phyloP scores from a whole-genome alignment of 2,797 vertebrate species.

The Cichlasoma orientale region DNA sequence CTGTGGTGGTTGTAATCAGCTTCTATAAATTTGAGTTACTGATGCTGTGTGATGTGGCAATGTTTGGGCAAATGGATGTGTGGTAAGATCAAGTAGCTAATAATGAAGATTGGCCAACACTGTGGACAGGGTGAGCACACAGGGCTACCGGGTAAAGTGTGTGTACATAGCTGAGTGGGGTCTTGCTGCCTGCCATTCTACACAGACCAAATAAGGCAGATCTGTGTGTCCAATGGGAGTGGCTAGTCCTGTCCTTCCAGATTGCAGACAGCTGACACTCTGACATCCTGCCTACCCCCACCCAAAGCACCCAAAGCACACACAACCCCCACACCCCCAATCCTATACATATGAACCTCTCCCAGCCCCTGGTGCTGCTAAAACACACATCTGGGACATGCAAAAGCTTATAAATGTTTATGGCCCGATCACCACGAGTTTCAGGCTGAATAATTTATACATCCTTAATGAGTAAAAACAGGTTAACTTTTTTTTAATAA shows the following conservation, averaged over 20 bases:
- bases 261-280: conserved; percentile 65
- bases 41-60: not conserved
- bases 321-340: conserved; percentile 4
- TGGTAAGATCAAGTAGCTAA: not conserved
- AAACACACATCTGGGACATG: conserved; percentile 36
- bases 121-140: conserved; percentile 18
- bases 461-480: conserved; percentile 17
- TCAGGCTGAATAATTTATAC: conserved; percentile 6
- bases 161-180: conserved; percentile 33
- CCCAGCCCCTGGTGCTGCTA: conserved; percentile 15
- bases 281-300: conserved; percentile 60
- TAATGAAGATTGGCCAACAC: not conserved
- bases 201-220: conserved; percentile 65
- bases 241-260: conserved; percentile 43
- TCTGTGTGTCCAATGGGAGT: conserved; percentile 56
- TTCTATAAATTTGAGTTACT: not conserved
- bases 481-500: conserved; percentile 25
- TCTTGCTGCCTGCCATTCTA: conserved; percentile 49
- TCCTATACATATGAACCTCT: conserved; percentile 17
- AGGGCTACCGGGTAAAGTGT: conserved; percentile 18
- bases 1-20: conserved; percentile 5
- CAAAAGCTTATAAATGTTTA: conserved; percentile 20
- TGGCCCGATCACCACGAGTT: conserved; percentile 13
- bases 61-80: not conserved
- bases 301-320: conserved; percentile 15